Base-by-base conservation (phyloP, 2,888 invertebrate genomes). In the Sesia apiformis region DNA sequence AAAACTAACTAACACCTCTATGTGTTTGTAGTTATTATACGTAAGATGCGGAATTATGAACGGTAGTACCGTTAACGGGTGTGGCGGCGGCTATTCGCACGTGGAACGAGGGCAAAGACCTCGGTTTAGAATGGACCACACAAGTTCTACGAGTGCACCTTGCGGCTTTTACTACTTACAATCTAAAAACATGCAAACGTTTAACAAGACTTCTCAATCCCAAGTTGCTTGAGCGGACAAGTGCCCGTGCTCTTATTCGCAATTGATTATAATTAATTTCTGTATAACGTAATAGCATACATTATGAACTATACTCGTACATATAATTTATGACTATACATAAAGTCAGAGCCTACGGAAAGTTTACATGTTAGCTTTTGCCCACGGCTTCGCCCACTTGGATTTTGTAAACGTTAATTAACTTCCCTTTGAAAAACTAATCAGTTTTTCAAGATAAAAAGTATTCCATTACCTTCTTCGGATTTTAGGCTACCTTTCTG, bases 61-160 rank as follows among this genome's bases (percentile, higher is more conserved):
- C 43, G 50, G 64, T 62, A 66, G 70, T 46, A 70, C 81, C 81
- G 81, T 81, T 83, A 78, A 55, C 64, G 74, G 78, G 79, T 72
- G 79, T 69, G 80, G 67, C 70, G 54, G 46, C 42, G 63, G 64
- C 69, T 46, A 46, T 69, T 78, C 68, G 80, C 77, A 78, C 78
- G 77, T 80, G 78, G 69, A 63, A 60, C 56, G 66, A 69, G 79
- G 74, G 58, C 78, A 80, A 76, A 70, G 80, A 79, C 78, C 82
- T 65, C 46, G 23, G 8, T 46, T 59, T 57, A 63, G 63, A 67
- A 67, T 67, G 63, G 69, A 68, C 71, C 69, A 69, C 46, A 46
- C 67, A 70, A 57, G 55, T 54, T 50, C 52, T 55, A 50, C 51
- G 52, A 52, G 56, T 49, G 57, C 51, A 54, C 51, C 51, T 54